Conservation (phyloP, 2,797 vertebrate genomes). For the Thripadectes ignobilis region DNA sequence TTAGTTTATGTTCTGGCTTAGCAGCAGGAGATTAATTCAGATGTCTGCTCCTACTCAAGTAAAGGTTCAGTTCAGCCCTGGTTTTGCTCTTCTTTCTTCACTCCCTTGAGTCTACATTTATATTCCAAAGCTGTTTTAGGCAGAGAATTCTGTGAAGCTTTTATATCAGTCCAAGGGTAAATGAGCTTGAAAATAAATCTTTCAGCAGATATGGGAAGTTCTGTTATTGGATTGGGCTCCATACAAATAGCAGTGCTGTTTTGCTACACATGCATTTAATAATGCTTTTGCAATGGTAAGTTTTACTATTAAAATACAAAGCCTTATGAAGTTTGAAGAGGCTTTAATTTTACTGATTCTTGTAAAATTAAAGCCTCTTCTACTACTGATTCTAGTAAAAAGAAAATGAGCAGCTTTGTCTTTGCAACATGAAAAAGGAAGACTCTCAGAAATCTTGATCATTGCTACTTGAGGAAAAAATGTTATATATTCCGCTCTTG, state of each 20-base stretch:
- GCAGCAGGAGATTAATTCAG: conserved; percentile 1
- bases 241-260: conserved; percentile 41
- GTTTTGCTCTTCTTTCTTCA: neutral
- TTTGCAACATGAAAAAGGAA: neutral
- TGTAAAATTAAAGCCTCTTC: too few species aligned
- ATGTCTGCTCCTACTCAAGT: neutral
- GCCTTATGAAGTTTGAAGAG: conserved; percentile 1
- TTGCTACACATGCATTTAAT: conserved; percentile 40
- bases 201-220: conserved; percentile 37
- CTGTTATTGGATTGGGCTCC: conserved; percentile 40
- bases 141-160: conserved; percentile 45
- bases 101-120: conserved; percentile 30
- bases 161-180: conserved; percentile 59
- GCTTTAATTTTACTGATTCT: conserved; percentile 14
- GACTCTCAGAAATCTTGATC: neutral
- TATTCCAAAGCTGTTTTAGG: conserved; percentile 56
- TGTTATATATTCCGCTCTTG: neutral
- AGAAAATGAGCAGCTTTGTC: neutral
- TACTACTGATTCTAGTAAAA: conserved; percentile 22
- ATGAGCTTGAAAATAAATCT: conserved; percentile 72
- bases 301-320: conserved; percentile 27
- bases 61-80: neutral
- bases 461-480: neutral
- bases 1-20: conserved; percentile 11
- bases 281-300: conserved; percentile 3